Conservation (phyloP, 1,140 invertebrate genomes). For the Anoplolepis gracilipes region DNA sequence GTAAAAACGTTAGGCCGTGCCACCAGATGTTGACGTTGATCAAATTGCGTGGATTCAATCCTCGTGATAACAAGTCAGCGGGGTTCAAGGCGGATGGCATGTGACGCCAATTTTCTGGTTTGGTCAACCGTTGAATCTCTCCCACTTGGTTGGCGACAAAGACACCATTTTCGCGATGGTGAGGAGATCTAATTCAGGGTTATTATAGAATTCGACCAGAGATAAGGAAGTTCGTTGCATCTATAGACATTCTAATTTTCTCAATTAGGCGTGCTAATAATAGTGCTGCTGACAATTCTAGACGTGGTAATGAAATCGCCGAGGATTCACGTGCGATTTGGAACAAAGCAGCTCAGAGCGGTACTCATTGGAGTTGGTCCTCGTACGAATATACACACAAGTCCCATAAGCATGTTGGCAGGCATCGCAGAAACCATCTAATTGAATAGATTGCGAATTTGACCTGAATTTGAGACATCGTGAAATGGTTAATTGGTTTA, state of each 20-base stretch:
- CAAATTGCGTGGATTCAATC: constrained; percentile 4
- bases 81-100: constrained; percentile 81
- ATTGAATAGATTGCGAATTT: not conserved
- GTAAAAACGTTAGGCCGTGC: not conserved
- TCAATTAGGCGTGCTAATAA: constrained; percentile 54
- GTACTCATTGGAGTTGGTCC: not conserved
- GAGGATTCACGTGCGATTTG: constrained; percentile 72
- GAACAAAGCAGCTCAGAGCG: constrained; percentile 40
- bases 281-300: constrained; percentile 66
- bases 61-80: constrained; percentile 83
- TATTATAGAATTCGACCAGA: constrained; percentile 69
- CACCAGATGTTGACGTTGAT: not conserved
- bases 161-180: not conserved
- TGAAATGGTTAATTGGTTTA: not conserved
- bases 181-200: constrained; percentile 64
- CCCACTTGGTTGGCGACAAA: constrained; percentile 61
- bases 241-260: not conserved
- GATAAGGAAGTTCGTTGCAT: not conserved
- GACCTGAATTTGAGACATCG: not conserved
- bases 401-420: constrained; percentile 63
- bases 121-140: constrained; percentile 74
- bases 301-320: constrained; percentile 69
- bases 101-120: constrained; percentile 50
- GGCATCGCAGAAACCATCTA: not conserved
- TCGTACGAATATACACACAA: constrained; percentile 52